Base-by-base conservation (phyloP, 1,140 invertebrate species). In the Euschistus heros region DNA sequence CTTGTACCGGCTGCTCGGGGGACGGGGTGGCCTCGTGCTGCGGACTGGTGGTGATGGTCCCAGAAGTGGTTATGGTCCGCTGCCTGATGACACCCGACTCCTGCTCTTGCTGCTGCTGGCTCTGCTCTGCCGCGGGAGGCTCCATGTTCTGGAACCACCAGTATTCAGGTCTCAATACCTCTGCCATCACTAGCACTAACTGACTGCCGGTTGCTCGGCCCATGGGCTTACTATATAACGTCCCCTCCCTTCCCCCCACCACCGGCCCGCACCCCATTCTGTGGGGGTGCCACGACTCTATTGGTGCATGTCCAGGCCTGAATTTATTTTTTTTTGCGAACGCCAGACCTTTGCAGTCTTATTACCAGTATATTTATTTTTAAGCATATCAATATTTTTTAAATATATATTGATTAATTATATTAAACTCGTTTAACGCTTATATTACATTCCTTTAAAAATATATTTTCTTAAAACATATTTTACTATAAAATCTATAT, bases 41-140 rank as follows among this genome's bases (percentile, higher is more conserved):
- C 2, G 66, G 67, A 15, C 61, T 64, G 1, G 68, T 72, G 42
- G 70, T 71, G 47, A 72, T 71, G 14, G 67, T 69, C 0, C 70
- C 68, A 24, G 70, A 67, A 15, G 70, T 70, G n/a, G 70, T 69
- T 52, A 71, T 71, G 10, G 68, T 71, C 17, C 70, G 65, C 47
- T 50, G 47, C 17, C 22, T 3, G n/a, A 18, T 22, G 22, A 68
- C 67, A 8, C 46, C 64, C 17, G 66, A 67, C 37, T 68, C 66
- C 26, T 46, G 63, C 44, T 44, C 15, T 55, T 63, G 27, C 24
- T 18, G 27, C 33, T 42, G 54, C 37, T 44, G 26, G 27, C 4
- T 15, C 33, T 22, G 33, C 47, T 62, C 24, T 37, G 24, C 17
- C 27, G 22, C 27, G 13, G 59, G 37, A 26, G 20, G 30, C 30